phyloP scores from a whole-genome alignment of 2,888 invertebrate species.

The Macrosiphum euphorbiae region DNA sequence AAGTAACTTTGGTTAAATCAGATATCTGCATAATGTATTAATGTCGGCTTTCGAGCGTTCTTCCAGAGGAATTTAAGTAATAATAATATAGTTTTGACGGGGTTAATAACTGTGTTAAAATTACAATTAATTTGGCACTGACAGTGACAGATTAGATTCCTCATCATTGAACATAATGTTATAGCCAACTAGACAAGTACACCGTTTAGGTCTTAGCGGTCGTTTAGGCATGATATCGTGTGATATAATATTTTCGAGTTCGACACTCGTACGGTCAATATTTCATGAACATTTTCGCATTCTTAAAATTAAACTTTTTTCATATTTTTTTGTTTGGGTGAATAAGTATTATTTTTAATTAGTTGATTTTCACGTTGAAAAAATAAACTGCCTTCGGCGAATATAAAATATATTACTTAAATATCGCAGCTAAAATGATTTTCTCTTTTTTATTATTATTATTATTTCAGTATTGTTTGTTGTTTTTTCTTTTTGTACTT shows the following conservation, averaged over 20 bases:
- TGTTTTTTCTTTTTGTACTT: slow-evolving; percentile 16
- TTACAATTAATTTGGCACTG: not conserved
- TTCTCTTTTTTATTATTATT: not conserved
- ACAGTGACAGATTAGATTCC: not conserved
- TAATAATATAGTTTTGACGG: not conserved
- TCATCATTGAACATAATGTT: not conserved
- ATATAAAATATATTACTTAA: not conserved
- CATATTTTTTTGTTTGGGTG: not conserved
- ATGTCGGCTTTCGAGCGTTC: not conserved
- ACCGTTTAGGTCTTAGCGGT: not conserved
- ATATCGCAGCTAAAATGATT: not conserved
- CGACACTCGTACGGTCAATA: not conserved
- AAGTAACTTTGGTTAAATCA: not conserved
- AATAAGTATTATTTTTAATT: not conserved
- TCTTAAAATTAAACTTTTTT: not conserved
- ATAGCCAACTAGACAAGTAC: not conserved
- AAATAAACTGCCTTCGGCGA: not conserved
- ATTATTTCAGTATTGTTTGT: not conserved
- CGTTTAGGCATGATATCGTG: not conserved
- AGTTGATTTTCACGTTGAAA: not conserved
- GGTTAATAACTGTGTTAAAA: not conserved
- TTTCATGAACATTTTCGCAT: not conserved
- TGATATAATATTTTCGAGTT: not conserved
- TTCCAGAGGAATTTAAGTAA: not conserved
- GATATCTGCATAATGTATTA: not conserved